Conservation (phyloP, 1,140 invertebrate species). For the Sarcophaga peregrina region DNA sequence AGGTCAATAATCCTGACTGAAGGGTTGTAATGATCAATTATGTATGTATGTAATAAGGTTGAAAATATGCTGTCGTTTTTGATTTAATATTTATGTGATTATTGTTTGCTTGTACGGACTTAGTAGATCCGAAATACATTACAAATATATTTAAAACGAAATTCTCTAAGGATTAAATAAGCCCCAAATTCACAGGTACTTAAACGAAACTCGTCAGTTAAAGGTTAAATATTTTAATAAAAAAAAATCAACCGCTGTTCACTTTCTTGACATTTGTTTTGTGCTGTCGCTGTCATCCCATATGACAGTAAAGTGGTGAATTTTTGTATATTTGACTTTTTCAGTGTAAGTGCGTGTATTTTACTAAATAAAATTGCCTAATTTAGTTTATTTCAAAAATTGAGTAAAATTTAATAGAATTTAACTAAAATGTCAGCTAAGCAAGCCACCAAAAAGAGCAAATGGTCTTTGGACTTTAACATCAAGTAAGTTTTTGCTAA, state of each 20-base stretch:
- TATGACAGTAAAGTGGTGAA: background rate
- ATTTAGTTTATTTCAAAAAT: background rate
- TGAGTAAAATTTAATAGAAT: background rate
- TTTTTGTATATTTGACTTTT: background rate
- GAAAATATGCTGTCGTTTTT: no score
- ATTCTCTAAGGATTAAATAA: no score
- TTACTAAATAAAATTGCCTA: background rate
- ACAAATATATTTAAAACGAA: no score
- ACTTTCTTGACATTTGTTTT: background rate
- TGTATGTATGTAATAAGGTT: no score
- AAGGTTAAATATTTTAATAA: no score
- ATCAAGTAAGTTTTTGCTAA: constrained; percentile 49
- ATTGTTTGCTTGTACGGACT: no score
- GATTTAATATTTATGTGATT: no score
- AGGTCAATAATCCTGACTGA: no score
- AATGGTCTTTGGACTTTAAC: constrained; percentile 63
- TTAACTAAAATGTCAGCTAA: constrained; percentile 57
- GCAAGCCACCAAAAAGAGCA: constrained; percentile 58
- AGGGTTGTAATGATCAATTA: no score
- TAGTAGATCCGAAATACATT: no score
- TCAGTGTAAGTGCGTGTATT: background rate
- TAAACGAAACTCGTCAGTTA: no score
- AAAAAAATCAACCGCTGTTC: background rate
- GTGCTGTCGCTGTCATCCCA: background rate
- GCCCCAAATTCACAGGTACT: no score